phyloP scores from a whole-genome alignment of 2,888 invertebrate genomes.

The Thumatha senex region DNA sequence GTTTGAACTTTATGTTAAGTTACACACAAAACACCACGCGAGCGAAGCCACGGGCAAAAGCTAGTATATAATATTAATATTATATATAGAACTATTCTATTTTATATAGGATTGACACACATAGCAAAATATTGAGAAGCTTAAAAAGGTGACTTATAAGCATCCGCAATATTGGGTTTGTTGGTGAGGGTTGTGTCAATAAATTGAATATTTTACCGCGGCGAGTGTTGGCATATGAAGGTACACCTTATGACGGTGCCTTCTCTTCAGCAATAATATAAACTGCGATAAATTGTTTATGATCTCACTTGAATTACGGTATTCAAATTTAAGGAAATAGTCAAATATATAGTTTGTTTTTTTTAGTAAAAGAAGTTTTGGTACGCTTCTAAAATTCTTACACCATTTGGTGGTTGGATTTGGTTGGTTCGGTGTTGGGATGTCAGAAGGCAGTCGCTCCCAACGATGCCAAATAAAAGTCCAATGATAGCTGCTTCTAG shows the following conservation, averaged over 20 bases:
- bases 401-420: too few relatives aligned
- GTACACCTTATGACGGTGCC: slow-evolving; percentile 52
- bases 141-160: slow-evolving; percentile 21
- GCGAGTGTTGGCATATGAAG: slow-evolving; percentile 43
- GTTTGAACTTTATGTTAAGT: too few relatives aligned
- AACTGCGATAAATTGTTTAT: slow-evolving; percentile 55
- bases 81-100: too few relatives aligned
- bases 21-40: too few relatives aligned
- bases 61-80: too few relatives aligned
- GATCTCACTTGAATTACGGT: slow-evolving; percentile 42
- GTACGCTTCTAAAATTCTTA: background rate
- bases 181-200: slow-evolving; percentile 46
- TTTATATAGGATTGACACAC: slow-evolving; percentile 12
- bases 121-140: slow-evolving; percentile 25
- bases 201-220: slow-evolving; percentile 58
- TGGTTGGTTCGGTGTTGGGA: too few relatives aligned
- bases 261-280: slow-evolving; percentile 48
- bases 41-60: too few relatives aligned
- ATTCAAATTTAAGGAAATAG: slow-evolving; percentile 33
- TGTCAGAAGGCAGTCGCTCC: too few relatives aligned
- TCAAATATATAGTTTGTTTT: slow-evolving; percentile 8
- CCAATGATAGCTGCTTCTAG: too few relatives aligned
- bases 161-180: slow-evolving; percentile 12
- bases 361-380: slow-evolving; percentile 15
- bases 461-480: too few relatives aligned